Conservation (phyloP, 2,797 vertebrate species). For the Enteromius thamalakanensis region DNA sequence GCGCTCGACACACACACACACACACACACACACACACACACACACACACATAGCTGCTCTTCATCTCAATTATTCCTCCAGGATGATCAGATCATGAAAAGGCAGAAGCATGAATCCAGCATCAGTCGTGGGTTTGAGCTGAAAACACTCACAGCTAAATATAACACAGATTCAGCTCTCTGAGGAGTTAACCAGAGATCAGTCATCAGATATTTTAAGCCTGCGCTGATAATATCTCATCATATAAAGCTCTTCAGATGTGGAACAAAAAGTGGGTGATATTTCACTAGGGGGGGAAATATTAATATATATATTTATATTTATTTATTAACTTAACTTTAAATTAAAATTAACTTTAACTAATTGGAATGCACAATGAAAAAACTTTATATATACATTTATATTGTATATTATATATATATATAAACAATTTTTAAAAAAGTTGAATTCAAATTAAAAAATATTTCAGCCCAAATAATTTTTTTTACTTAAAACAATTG, state of each 20-base stretch:
- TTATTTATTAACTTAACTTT: too few relatives aligned
- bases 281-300: not conserved
- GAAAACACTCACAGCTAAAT: not conserved
- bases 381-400: too few relatives aligned
- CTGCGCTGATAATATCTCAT: not conserved
- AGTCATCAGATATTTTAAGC: not conserved
- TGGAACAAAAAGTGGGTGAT: not conserved
- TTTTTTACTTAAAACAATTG: too few relatives aligned
- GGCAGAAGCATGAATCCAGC: not conserved
- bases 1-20: slow-evolving; percentile 3
- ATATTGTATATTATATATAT: too few relatives aligned
- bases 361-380: too few relatives aligned
- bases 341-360: too few relatives aligned
- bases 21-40: slow-evolving; percentile 1
- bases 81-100: not conserved
- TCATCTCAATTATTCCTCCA: slow-evolving; percentile 2
- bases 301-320: too few relatives aligned
- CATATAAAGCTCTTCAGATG: not conserved
- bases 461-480: too few relatives aligned
- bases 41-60: slow-evolving; percentile 31
- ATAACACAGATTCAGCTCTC: not conserved
- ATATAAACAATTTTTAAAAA: too few relatives aligned
- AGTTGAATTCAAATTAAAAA: too few relatives aligned
- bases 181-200: not conserved
- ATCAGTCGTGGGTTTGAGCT: not conserved